These are phyloP conservation scores for Cryptus armator DNA, from an alignment of 2,888 invertebrate species.

Conservation along the genomic window DNA sequence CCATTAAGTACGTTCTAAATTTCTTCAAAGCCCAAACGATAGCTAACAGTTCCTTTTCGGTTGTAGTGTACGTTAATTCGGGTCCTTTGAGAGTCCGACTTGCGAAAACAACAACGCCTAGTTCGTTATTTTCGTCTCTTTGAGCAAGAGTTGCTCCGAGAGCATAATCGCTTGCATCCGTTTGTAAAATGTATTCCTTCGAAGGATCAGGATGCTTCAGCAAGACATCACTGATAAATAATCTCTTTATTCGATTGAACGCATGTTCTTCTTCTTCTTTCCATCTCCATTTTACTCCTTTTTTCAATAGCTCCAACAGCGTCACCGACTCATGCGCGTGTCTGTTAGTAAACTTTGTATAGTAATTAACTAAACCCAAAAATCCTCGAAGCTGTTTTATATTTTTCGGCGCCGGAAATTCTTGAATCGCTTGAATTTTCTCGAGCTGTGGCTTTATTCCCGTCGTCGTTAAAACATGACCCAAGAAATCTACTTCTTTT, in stretches of 20 bases:
- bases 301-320: conserved; percentile 42
- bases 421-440: conserved; percentile 67
- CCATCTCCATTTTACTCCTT: conserved; percentile 56
- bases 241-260: conserved; percentile 39
- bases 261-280: conserved; percentile 14
- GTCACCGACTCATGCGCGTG: conserved; percentile 5
- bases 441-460: conserved; percentile 70
- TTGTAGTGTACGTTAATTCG: conserved; percentile 29
- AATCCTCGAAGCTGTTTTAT: conserved; percentile 69
- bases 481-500: conserved; percentile 71
- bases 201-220: conserved; percentile 27
- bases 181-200: conserved; percentile 60
- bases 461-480: conserved; percentile 67
- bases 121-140: conserved; percentile 15
- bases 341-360: conserved; percentile 36
- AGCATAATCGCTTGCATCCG: conserved; percentile 64
- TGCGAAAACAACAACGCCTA: conserved; percentile 69
- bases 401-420: conserved; percentile 69
- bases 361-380: conserved; percentile 68
- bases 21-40: conserved; percentile 30
- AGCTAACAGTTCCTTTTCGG: conserved; percentile 49
- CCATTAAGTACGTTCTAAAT: conserved; percentile 40
- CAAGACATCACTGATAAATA: conserved; percentile 17
- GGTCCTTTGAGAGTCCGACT: conserved; percentile 63
- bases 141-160: conserved; percentile 57